These are phyloP conservation scores for Agonopterix heracliana DNA, from an alignment of 2,888 invertebrate species.

Conservation along the genomic window DNA sequence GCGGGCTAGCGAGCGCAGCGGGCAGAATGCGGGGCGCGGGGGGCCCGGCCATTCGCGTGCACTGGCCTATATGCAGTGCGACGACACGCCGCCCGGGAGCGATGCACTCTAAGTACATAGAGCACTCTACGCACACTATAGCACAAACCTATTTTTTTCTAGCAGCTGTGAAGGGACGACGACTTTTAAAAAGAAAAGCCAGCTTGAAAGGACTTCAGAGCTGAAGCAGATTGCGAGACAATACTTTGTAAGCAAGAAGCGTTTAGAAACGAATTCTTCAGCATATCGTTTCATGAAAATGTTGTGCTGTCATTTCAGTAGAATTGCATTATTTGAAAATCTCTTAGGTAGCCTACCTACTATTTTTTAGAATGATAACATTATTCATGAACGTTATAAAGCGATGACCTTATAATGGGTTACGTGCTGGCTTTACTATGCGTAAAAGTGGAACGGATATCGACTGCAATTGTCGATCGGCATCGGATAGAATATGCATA, in stretches of 20 bases:
- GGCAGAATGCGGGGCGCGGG: conserved; percentile 14
- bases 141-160: conserved; percentile 59
- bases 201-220: conserved; percentile 55
- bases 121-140: conserved; percentile 64
- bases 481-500: conserved; percentile 36
- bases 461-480: conserved; percentile 29
- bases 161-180: conserved; percentile 50
- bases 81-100: conserved; percentile 74
- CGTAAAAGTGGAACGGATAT: conserved; percentile 67
- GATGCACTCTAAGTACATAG: conserved; percentile 72
- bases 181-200: conserved; percentile 47
- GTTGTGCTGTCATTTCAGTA: no score
- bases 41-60: conserved; percentile 68
- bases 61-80: conserved; percentile 76
- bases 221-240: conserved; percentile 47
- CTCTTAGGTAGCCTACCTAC: no score
- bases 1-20: conserved; percentile 31
- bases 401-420: conserved; percentile 17
- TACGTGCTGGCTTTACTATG: conserved; percentile 24
- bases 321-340: no score
- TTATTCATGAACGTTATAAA: conserved; percentile 17
- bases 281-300: neutral
- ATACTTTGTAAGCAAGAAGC: neutral
- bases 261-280: neutral
- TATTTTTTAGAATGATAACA: no score